Evolutionary conservation across 2,888 invertebrate genomes (phyloP).

Genomic region (Trichogramma evanescens): DNA sequence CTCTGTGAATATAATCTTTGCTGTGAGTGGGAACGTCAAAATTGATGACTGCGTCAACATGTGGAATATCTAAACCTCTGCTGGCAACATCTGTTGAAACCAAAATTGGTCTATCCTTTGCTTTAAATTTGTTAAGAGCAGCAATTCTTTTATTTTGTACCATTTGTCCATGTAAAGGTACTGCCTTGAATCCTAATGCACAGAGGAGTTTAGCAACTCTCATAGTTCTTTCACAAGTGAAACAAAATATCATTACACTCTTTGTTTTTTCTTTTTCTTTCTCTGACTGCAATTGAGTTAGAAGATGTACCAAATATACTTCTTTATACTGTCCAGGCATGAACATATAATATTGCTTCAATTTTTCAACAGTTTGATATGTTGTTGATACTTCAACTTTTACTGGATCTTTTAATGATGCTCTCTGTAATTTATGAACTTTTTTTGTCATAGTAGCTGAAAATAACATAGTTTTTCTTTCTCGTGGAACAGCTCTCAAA

Average conservation of each 20-base stretch:
- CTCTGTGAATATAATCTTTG: slow-evolving; percentile 97
- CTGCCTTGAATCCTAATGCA: slow-evolving; percentile 85
- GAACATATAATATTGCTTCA: slow-evolving; percentile 91
- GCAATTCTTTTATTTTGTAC: slow-evolving; percentile 93
- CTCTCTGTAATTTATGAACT: slow-evolving; percentile 91
- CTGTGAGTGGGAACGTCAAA: slow-evolving; percentile 97
- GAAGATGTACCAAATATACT: slow-evolving; percentile 87
- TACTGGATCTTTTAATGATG: slow-evolving; percentile 88
- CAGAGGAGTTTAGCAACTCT: slow-evolving; percentile 82
- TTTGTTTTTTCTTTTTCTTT: slow-evolving; percentile 65
- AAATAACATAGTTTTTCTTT: slow-evolving; percentile 86
- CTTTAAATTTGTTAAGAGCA: slow-evolving; percentile 92
- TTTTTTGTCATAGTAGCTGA: slow-evolving; percentile 99
- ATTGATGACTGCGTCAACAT: slow-evolving; percentile 96
- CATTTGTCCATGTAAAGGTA: slow-evolving; percentile 99
- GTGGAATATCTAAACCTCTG: slow-evolving; percentile 95
- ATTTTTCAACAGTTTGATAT: slow-evolving; percentile 95
- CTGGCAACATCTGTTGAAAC: slow-evolving; percentile 99
- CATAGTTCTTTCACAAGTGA: slow-evolving; percentile 88
- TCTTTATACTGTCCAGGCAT: slow-evolving; percentile 97
- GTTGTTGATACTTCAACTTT: slow-evolving; percentile 94
- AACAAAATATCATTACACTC: slow-evolving; percentile 94
- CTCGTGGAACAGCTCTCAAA: slow-evolving; percentile 81
- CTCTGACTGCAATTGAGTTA: slow-evolving; percentile 93
- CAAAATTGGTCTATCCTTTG: slow-evolving; percentile 85